phyloP scores from a whole-genome alignment of 2,797 vertebrate species.

The Heterohyrax brucei region DNA sequence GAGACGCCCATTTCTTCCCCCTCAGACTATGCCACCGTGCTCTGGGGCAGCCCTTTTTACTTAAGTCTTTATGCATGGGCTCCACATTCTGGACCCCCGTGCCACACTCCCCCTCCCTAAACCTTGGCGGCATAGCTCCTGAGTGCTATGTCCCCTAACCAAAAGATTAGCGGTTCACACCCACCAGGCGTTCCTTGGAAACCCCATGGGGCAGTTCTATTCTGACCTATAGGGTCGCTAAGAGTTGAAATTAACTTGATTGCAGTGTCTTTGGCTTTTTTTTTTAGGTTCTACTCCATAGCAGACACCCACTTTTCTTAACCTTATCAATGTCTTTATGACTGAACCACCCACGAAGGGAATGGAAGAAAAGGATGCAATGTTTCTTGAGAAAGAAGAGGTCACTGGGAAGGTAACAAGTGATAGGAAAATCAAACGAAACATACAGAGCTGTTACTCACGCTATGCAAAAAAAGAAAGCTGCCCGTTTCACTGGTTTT shows the following conservation, averaged over 20 bases:
- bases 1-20: too few relatives aligned
- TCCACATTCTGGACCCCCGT: background rate
- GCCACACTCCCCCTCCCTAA: too few relatives aligned
- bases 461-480: background rate
- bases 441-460: background rate
- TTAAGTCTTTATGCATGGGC: background rate
- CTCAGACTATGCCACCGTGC: too few relatives aligned
- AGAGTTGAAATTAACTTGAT: too few relatives aligned
- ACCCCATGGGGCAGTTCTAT: too few relatives aligned
- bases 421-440: background rate
- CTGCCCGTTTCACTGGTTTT: background rate
- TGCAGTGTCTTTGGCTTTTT: too few relatives aligned
- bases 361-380: background rate
- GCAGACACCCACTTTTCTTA: background rate
- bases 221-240: too few relatives aligned
- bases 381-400: slow-evolving; percentile 15
- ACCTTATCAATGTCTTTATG: background rate
- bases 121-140: too few relatives aligned
- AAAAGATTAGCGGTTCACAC: too few relatives aligned
- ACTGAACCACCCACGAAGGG: background rate
- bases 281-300: too few relatives aligned
- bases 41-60: background rate
- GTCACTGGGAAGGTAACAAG: background rate
- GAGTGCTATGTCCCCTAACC: too few relatives aligned
- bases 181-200: too few relatives aligned